Evolutionary conservation across 1,140 invertebrate genomes (phyloP).

Genomic region (Pectinophora gossypiella): DNA sequence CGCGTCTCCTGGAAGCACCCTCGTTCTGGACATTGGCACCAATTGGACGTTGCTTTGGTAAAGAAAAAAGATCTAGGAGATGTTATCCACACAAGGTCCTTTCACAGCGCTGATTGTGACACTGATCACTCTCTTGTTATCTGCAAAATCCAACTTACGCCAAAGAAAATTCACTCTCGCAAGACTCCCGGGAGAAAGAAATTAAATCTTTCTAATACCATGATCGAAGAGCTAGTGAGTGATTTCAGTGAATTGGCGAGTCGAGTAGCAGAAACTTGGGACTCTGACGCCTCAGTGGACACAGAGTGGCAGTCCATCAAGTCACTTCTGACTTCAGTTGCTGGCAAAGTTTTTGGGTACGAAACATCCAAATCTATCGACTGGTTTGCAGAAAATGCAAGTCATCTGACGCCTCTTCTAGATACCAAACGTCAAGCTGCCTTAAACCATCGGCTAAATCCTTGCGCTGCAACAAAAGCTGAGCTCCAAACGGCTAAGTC

Average conservation of each 20-base stretch:
- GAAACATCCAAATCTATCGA: background rate
- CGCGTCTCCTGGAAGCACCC: slow-evolving; percentile 23
- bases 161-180: background rate
- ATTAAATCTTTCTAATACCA: background rate
- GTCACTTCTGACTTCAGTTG: background rate
- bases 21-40: slow-evolving; percentile 20
- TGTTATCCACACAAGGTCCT: slow-evolving; percentile 11
- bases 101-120: slow-evolving; percentile 19
- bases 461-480: background rate
- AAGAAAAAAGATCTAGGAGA: slow-evolving; percentile 9
- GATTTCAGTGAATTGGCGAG: too few relatives aligned
- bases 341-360: background rate
- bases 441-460: background rate
- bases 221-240: too few relatives aligned
- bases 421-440: background rate
- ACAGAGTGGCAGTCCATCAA: background rate
- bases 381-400: background rate
- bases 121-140: slow-evolving; percentile 16
- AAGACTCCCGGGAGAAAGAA: background rate
- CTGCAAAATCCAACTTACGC: background rate
- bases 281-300: background rate
- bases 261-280: background rate
- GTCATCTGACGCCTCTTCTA: background rate
- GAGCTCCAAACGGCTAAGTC: background rate
- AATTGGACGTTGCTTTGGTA: slow-evolving; percentile 11